Base-by-base conservation (phyloP, 2,797 vertebrate species). In the Trematomus bernacchii region DNA sequence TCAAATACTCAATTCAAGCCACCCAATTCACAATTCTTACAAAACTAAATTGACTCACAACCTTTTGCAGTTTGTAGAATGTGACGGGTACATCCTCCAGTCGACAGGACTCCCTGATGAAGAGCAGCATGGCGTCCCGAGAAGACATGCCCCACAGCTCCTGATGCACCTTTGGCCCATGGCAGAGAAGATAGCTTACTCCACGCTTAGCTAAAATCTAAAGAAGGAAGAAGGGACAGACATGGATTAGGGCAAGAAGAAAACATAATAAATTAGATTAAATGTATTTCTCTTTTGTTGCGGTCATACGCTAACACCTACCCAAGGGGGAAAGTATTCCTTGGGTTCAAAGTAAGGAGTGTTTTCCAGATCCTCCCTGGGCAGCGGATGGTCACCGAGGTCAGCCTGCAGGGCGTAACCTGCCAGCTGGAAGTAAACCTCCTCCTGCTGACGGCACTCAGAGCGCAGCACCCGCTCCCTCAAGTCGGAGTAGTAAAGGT, bases 61-160 rank as follows among this genome's bases (percentile, higher is more conserved):
- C 98, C 97, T 98, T 97, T 84, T 95, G 95, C 37, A 98, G 91
- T 83, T 94, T 95, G 94, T 98, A 99, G 94, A 96, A 97, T 19
- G 96, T 97, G 84, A 98, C 95, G 0, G 97, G 97, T 11, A 98
- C 96, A n/a, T 98, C 97, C 85, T 98, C 97, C 64, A 98, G 93
- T 50, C 91, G 91, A 87, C 96, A 97, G 1, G 97, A 94, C 80
- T 97, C 96, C 83, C 94, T 95, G 92, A 98, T 96, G 90, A 97
- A 98, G 84, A 88, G 92, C 64, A 98, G 89, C 64, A 91, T 66
- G 0, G 97, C 97, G 53, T 98, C 96, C 61, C 93, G 95, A 10
- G 93, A 48, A 0, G 94, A 94, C 93, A 97, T 91, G 33, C 96
- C 97, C 90, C 95, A 93, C 85, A 95, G 93, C 58, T 99, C 97